These are phyloP conservation scores for Saccopteryx bilineata DNA, from an alignment of 2,113 vertebrate species.

Conservation along the genomic window DNA sequence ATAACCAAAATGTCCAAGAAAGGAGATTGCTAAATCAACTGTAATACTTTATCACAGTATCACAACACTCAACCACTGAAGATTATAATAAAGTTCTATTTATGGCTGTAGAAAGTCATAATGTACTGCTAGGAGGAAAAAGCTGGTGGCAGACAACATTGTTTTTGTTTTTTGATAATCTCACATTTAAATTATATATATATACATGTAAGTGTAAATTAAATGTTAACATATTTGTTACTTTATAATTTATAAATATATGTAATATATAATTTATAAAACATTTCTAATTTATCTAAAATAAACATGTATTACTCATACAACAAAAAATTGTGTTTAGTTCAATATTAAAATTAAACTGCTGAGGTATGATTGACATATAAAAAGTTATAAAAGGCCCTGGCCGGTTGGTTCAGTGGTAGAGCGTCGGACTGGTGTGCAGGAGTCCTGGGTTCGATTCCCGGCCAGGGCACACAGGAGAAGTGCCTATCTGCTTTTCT, in stretches of 20 bases:
- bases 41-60: background rate
- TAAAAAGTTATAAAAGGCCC: background rate
- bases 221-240: slow-evolving; percentile 38
- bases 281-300: slow-evolving; percentile 17
- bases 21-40: slow-evolving; percentile 5
- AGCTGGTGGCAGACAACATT: background rate
- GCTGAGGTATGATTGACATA: background rate
- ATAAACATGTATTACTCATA: slow-evolving; percentile 30
- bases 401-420: too few relatives aligned
- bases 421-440: too few relatives aligned
- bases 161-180: background rate
- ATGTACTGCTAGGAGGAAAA: slow-evolving; percentile 4
- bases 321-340: slow-evolving; percentile 19
- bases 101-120: background rate
- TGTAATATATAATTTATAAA: slow-evolving; percentile 22
- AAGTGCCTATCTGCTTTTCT: too few relatives aligned
- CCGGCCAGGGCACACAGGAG: too few relatives aligned
- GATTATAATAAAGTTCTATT: background rate
- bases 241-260: slow-evolving; percentile 8
- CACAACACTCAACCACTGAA: background rate
- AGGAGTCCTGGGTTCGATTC: too few relatives aligned
- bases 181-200: background rate
- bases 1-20: slow-evolving; percentile 44
- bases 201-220: background rate
- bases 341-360: slow-evolving; percentile 8